Base-by-base conservation (phyloP, 2,888 invertebrate genomes). In the Trichogramma evanescens region DNA sequence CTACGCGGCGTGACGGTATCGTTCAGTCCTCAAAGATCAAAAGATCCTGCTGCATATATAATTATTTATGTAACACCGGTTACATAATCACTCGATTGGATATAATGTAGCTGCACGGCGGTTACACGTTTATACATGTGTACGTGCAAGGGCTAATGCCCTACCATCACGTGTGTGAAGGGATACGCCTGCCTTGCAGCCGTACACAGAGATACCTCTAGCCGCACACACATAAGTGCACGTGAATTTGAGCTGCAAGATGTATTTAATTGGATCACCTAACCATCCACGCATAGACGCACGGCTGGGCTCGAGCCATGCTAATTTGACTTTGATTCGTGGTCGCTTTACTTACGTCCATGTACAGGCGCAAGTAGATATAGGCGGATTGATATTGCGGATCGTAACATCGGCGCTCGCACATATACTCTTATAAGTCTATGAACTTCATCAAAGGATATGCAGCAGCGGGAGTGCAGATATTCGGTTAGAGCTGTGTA, bases 61-160 rank as follows among this genome's bases (percentile, higher is more conserved):
- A 62, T 60, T 59, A 55, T 55, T 63, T 60, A 61, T 63, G 63
- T 61, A 55, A 58, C 57, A 58, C 54, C 55, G 26, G 61, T 61
- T 63, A 63, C 58, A 58, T 56, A 63, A 58, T 61, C 63, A 56
- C 46, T 58, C 55, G 46, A 61, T 61, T 53, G 46, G 48, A 56
- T 52, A 52, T 56, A 56, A 60, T 40, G 52, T 13, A 13, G 13
- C 13, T 13, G 13, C 52, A 8, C 38, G 54, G 3, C 38, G 44
- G 39, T 8, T 13, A 13, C 13, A 13, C 13, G 13, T 13, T 13
- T 13, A 13, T 13, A 13, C 13, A 13, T 13, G 13, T 13, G 13
- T 13, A 13, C 13, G 13, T 13, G 13, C 13, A 13, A 13, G 13
- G 13, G 13, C 13, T 13, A 13, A 13, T 13, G 13, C 13, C 13